Evolutionary conservation across 2,888 invertebrate genomes (phyloP).

Genomic region (Drosophila pullipes): DNA sequence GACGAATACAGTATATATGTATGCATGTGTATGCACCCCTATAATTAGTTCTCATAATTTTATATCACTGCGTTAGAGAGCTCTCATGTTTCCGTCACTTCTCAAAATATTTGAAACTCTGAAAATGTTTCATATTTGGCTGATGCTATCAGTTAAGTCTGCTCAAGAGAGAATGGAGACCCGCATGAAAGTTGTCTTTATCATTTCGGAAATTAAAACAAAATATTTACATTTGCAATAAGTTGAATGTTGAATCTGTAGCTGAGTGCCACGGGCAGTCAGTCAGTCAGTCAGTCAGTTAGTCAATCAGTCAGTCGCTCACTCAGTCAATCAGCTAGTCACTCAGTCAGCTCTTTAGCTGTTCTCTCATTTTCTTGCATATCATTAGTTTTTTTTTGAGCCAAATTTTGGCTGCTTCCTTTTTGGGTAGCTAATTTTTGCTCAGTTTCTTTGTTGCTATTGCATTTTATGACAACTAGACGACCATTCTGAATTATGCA

Average conservation of each 20-base stretch:
- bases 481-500: constrained; percentile 77
- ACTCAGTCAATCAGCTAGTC: constrained; percentile 3
- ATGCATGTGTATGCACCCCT: constrained; percentile 56
- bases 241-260: constrained; percentile 49
- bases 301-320: constrained; percentile 2
- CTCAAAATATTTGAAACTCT: constrained; percentile 24
- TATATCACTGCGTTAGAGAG: constrained; percentile 66
- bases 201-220: constrained; percentile 71
- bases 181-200: constrained; percentile 70
- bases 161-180: constrained; percentile 24
- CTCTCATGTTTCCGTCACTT: constrained; percentile 48
- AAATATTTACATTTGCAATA: constrained; percentile 79
- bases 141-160: constrained; percentile 10
- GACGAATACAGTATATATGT: background rate
- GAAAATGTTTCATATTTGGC: constrained; percentile 37
- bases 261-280: constrained; percentile 38
- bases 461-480: constrained; percentile 72
- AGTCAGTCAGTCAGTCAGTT: constrained; percentile 1
- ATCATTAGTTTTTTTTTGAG: constrained; percentile 29
- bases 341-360: constrained; percentile 13
- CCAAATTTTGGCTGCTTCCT: constrained; percentile 40
- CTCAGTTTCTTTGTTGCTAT: constrained; percentile 43
- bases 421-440: constrained; percentile 61
- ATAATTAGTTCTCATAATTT: constrained; percentile 77
- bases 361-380: constrained; percentile 36